phyloP scores from a whole-genome alignment of 2,888 invertebrate genomes.

The Spisula subtruncata region DNA sequence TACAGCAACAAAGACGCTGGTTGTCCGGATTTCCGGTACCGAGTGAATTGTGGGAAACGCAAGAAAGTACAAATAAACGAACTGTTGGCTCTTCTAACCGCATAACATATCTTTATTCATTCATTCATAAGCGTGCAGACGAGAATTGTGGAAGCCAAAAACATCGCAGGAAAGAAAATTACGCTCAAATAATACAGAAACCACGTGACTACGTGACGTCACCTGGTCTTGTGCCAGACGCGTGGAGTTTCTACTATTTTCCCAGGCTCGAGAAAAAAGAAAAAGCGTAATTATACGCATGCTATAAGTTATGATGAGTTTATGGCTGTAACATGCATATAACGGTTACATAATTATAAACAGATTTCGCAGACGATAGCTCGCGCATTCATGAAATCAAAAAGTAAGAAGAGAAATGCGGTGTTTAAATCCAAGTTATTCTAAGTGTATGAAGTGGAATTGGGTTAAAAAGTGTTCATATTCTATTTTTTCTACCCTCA shows the following conservation, averaged over 20 bases:
- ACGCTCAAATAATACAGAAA: constrained; percentile 28
- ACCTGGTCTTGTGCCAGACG: constrained; percentile 72
- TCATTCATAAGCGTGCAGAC: constrained; percentile 47
- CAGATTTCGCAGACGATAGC: constrained; percentile 47
- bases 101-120: constrained; percentile 23
- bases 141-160: constrained; percentile 1
- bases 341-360: constrained; percentile 68
- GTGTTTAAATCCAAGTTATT: not conserved
- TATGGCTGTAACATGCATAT: constrained; percentile 64
- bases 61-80: constrained; percentile 14
- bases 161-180: constrained; percentile 28
- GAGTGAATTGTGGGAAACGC: constrained; percentile 33
- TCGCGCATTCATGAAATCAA: constrained; percentile 44
- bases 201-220: constrained; percentile 70
- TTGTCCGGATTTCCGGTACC: constrained; percentile 33
- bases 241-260: constrained; percentile 71
- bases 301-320: constrained; percentile 68
- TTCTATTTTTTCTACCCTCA: not conserved
- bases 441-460: not conserved
- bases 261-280: constrained; percentile 65
- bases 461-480: not conserved
- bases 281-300: constrained; percentile 70
- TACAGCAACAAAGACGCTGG: constrained; percentile 34
- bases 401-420: constrained; percentile 18
- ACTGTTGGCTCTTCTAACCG: constrained; percentile 18